Conservation (phyloP, 1,140 invertebrate species). For the Drosophila serrata region DNA sequence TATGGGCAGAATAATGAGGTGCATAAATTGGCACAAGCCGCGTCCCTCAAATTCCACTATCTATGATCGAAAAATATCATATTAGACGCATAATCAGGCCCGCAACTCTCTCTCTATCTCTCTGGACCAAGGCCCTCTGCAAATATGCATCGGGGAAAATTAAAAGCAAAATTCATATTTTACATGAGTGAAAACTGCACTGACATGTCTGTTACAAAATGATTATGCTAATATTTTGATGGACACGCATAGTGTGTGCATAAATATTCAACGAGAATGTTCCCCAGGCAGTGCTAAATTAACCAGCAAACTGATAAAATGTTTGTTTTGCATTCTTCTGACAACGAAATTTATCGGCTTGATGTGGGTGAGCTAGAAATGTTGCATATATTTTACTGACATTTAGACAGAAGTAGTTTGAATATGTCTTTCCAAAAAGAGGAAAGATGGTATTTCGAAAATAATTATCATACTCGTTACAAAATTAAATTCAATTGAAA, state of each 20-base stretch:
- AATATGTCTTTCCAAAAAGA: neutral
- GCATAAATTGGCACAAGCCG: constrained; percentile 16
- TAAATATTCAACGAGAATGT: constrained; percentile 33
- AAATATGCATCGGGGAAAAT: constrained; percentile 39
- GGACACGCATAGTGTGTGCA: constrained; percentile 36
- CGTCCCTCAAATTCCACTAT: constrained; percentile 19
- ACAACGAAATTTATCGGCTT: constrained; percentile 2
- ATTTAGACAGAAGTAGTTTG: neutral
- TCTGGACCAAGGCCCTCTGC: neutral
- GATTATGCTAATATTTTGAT: constrained; percentile 75
- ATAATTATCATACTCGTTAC: too few species aligned
- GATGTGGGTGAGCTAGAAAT: neutral
- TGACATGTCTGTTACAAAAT: constrained; percentile 43
- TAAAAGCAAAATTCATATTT: constrained; percentile 36
- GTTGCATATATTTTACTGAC: too few species aligned
- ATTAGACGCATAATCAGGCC: constrained; percentile 31
- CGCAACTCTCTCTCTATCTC: neutral
- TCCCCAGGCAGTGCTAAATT: constrained; percentile 4
- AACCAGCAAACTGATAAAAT: constrained; percentile 14
- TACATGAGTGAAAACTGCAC: constrained; percentile 12
- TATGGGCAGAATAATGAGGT: constrained; percentile 24
- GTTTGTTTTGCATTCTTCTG: neutral
- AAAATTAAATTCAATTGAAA: constrained; percentile 9
- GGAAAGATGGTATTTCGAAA: too few species aligned
- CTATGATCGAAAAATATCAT: constrained; percentile 35